A percentile compares a stretch with the other conserved stretches of the same genome.
Evolutionary conservation across 1,140 invertebrate species (phyloP).

Genomic region (Trichogramma pretiosum): DNA sequence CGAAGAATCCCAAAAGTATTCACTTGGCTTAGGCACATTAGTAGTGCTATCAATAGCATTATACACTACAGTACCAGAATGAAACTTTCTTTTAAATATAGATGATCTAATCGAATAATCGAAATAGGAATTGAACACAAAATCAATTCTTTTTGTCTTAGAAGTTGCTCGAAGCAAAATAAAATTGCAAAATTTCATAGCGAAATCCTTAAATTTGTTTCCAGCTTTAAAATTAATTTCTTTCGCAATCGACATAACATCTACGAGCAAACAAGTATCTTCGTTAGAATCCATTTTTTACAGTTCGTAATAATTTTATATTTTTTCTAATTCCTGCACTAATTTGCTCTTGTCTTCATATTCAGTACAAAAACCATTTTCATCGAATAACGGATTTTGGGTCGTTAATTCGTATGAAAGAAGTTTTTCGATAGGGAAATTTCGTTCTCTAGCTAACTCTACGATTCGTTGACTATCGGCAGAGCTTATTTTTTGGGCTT

Average conservation of each 20-base stretch:
- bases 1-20: not conserved
- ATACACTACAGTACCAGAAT: not conserved
- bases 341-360: not conserved
- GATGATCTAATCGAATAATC: not conserved
- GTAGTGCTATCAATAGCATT: not conserved
- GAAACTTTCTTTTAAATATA: not conserved
- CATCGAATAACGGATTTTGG: not conserved
- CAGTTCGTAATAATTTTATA: not conserved
- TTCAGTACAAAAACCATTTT: constrained; percentile 6
- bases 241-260: not conserved
- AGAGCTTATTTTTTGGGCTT: not conserved
- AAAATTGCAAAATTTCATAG: not conserved
- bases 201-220: not conserved
- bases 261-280: constrained; percentile 1
- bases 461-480: not conserved
- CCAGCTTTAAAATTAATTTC: not conserved
- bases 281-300: not conserved
- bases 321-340: not conserved
- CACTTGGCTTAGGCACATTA: not conserved
- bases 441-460: not conserved
- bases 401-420: not conserved
- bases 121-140: constrained; percentile 7
- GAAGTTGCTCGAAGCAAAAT: not conserved
- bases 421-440: not conserved
- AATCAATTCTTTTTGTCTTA: constrained; percentile 4